Evolutionary conservation across 2,888 invertebrate species (phyloP).

Genomic region (Aromia moschata): DNA sequence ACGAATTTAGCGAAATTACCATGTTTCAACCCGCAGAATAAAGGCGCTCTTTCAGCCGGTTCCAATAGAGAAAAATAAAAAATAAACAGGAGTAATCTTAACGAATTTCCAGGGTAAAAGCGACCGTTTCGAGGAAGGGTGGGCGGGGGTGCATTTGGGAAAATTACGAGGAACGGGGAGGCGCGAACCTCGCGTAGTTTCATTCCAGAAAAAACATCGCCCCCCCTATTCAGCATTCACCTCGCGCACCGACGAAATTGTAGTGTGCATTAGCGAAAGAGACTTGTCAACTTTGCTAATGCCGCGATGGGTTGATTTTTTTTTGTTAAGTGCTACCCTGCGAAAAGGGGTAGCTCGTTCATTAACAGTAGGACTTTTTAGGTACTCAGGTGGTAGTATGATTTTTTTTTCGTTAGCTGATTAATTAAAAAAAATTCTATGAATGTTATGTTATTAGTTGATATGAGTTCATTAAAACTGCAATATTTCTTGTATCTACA

Average conservation of each 20-base stretch:
- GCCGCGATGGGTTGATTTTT: slow-evolving; percentile 15
- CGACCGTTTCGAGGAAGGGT: not conserved
- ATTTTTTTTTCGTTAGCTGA: no score
- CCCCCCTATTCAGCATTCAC: slow-evolving; percentile 26
- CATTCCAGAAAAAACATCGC: slow-evolving; percentile 13
- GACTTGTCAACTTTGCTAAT: slow-evolving; percentile 29
- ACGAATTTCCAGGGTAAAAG: not conserved
- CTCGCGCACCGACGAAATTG: slow-evolving; percentile 29
- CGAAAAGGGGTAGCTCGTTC: slow-evolving; percentile 12
- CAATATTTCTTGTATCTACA: no score
- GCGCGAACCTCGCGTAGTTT: slow-evolving; percentile 15
- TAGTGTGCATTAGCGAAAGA: slow-evolving; percentile 33
- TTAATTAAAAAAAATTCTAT: no score
- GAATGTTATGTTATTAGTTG: no score
- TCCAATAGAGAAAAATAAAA: no score
- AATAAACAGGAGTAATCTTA: not conserved
- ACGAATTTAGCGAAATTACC: no score
- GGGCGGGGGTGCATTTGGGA: slow-evolving; percentile 12
- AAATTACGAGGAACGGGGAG: slow-evolving; percentile 19
- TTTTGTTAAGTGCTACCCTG: slow-evolving; percentile 11
- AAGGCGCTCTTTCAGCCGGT: no score
- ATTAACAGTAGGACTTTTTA: not conserved
- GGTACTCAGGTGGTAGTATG: no score
- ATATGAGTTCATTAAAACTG: no score
- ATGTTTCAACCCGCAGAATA: no score